Evolutionary conservation across 2,888 invertebrate species (phyloP).

Genomic region (Sesamia inferens): DNA sequence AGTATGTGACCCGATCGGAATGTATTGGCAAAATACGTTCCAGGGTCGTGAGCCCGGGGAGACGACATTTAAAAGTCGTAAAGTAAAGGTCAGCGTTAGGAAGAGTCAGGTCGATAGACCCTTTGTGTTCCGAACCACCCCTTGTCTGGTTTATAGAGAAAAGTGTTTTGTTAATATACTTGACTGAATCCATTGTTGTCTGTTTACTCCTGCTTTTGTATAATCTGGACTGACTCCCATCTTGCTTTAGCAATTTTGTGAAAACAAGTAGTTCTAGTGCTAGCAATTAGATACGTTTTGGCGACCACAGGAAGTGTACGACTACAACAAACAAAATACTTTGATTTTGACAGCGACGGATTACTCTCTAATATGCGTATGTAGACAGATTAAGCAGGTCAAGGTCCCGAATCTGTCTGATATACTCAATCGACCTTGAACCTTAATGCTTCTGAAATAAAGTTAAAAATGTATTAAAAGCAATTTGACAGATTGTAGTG

Average conservation of each 20-base stretch:
- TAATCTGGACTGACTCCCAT: neutral
- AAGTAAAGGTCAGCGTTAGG: constrained; percentile 71
- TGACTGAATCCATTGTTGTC: constrained; percentile 8
- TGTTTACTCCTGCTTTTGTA: neutral
- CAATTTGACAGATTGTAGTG: too few species aligned
- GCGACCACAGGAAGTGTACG: neutral
- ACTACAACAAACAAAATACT: too few species aligned
- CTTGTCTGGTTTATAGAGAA: constrained; percentile 27
- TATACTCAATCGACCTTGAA: too few species aligned
- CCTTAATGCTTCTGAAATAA: too few species aligned
- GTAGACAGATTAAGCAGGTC: too few species aligned
- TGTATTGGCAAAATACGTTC: constrained; percentile 66
- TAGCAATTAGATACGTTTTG: too few species aligned
- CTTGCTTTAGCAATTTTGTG: neutral
- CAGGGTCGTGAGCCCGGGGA: constrained; percentile 60
- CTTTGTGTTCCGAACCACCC: constrained; percentile 38
- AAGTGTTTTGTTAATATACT: constrained; percentile 24
- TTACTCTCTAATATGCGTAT: neutral
- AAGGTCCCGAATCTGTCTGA: too few species aligned
- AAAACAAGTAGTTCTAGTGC: neutral
- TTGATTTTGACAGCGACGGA: too few species aligned
- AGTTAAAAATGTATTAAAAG: too few species aligned
- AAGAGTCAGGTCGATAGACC: constrained; percentile 61
- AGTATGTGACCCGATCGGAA: constrained; percentile 43
- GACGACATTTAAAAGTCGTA: constrained; percentile 71